Percentiles rank a stretch among this genome's conserved stretches.
These are phyloP conservation scores for Exaiptasia diaphana DNA, from an alignment of 64 coral and sea anemone species.

Conservation along the genomic window DNA sequence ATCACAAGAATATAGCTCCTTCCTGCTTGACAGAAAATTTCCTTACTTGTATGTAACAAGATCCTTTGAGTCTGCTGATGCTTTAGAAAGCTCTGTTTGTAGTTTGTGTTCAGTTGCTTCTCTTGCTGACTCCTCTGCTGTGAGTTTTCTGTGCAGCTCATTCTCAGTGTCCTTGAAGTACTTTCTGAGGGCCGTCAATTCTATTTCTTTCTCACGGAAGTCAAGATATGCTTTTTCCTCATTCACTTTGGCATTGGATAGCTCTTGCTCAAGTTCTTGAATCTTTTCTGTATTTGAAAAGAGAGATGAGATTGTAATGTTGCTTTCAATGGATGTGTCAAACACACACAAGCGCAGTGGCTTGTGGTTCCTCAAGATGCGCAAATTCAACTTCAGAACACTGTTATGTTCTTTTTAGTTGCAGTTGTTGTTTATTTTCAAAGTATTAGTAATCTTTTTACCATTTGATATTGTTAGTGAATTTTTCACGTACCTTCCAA, in stretches of 20 bases:
- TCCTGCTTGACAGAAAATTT: not conserved
- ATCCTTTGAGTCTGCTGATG: slow-evolving; percentile 65
- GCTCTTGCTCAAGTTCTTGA: slow-evolving; percentile 32
- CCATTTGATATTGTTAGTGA: too few species aligned
- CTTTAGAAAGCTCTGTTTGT: slow-evolving; percentile 63
- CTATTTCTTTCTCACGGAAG: slow-evolving; percentile 70
- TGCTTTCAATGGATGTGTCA: not conserved
- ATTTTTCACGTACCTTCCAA: slow-evolving; percentile 68
- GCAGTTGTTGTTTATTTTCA: too few species aligned
- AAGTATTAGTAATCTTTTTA: too few species aligned
- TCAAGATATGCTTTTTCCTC: slow-evolving; percentile 50
- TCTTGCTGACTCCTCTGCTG: slow-evolving; percentile 77
- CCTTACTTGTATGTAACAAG: slow-evolving; percentile 72
- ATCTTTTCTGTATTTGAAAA: slow-evolving; percentile 22
- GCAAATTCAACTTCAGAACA: too few species aligned
- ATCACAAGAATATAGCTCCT: not conserved
- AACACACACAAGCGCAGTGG: not conserved
- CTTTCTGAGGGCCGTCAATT: slow-evolving; percentile 52
- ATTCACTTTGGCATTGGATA: slow-evolving; percentile 22
- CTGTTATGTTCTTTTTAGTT: too few species aligned
- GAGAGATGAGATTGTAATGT: too few species aligned
- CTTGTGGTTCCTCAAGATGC: too few species aligned
- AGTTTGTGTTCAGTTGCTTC: slow-evolving; percentile 74
- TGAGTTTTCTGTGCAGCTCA: slow-evolving; percentile 68
- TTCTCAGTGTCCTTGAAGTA: slow-evolving; percentile 83